Conservation (phyloP, 1,140 invertebrate species). For the Eueides isabella region DNA sequence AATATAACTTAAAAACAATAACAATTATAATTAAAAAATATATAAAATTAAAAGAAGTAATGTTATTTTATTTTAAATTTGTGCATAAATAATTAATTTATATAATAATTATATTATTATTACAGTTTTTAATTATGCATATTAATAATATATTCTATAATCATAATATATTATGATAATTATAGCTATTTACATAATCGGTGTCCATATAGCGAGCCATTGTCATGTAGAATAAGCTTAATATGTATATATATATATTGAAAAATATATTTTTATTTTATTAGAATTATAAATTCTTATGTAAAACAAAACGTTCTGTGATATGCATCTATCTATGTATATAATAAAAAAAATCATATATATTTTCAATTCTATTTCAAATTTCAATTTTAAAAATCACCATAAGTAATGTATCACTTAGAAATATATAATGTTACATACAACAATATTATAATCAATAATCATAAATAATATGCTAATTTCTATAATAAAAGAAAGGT, state of each 20-base stretch:
- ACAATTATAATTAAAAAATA: too few species aligned
- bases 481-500: neutral
- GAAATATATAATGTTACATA: too few species aligned
- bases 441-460: neutral
- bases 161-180: conserved; percentile 7
- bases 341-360: too few species aligned
- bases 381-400: too few species aligned
- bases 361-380: too few species aligned
- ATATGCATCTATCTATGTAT: conserved; percentile 14
- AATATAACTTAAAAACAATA: too few species aligned
- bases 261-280: conserved; percentile 21
- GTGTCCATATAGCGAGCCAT: conserved; percentile 36
- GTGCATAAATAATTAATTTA: neutral
- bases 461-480: neutral
- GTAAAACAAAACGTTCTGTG: neutral
- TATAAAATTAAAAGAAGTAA: too few species aligned
- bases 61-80: neutral
- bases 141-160: conserved; percentile 18
- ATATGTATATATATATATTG: conserved; percentile 10
- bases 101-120: neutral
- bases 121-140: neutral
- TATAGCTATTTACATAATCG: conserved; percentile 26
- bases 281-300: conserved; percentile 22
- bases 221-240: conserved; percentile 25
- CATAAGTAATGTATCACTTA: too few species aligned